These are phyloP conservation scores for Polymixis flavicincta DNA, from an alignment of 2,888 invertebrate species.

Conservation along the genomic window DNA sequence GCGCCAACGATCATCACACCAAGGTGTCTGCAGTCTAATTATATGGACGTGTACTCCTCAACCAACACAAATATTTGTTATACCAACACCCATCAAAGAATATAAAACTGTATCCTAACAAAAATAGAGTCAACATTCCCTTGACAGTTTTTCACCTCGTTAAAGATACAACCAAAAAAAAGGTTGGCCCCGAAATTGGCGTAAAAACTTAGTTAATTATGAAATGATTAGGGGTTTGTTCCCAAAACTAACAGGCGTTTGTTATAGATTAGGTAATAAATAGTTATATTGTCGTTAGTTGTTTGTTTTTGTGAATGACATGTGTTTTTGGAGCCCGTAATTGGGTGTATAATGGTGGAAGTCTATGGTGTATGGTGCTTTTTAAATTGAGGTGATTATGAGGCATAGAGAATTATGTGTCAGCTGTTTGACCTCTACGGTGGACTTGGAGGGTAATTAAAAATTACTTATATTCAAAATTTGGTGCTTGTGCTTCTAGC, in stretches of 20 bases:
- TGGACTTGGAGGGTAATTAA: background rate
- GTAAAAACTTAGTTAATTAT: slow-evolving; percentile 89
- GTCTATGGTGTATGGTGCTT: slow-evolving; percentile 21
- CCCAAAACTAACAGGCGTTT: slow-evolving; percentile 88
- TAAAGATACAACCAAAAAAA: slow-evolving; percentile 73
- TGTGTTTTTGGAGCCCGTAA: slow-evolving; percentile 71
- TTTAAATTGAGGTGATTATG: slow-evolving; percentile 34
- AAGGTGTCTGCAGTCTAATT: slow-evolving; percentile 89
- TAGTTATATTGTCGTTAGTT: slow-evolving; percentile 87
- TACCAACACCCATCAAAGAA: slow-evolving; percentile 67
- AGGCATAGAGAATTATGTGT: slow-evolving; percentile 24
- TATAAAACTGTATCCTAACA: slow-evolving; percentile 61
- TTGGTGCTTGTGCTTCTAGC: background rate
- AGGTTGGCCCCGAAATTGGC: slow-evolving; percentile 81
- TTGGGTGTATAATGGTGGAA: slow-evolving; percentile 62
- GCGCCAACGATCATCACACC: slow-evolving; percentile 86
- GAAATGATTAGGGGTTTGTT: slow-evolving; percentile 88
- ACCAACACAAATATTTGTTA: slow-evolving; percentile 85
- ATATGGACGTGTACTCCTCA: slow-evolving; percentile 84
- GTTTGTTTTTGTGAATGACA: slow-evolving; percentile 85
- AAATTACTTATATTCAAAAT: background rate
- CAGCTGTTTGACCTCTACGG: slow-evolving; percentile 50
- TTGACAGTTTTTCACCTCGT: slow-evolving; percentile 60
- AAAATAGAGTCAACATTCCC: slow-evolving; percentile 68
- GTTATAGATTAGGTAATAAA: slow-evolving; percentile 87